Evolutionary conservation across 2,888 invertebrate species (phyloP).

Genomic region (Andrena praecox): DNA sequence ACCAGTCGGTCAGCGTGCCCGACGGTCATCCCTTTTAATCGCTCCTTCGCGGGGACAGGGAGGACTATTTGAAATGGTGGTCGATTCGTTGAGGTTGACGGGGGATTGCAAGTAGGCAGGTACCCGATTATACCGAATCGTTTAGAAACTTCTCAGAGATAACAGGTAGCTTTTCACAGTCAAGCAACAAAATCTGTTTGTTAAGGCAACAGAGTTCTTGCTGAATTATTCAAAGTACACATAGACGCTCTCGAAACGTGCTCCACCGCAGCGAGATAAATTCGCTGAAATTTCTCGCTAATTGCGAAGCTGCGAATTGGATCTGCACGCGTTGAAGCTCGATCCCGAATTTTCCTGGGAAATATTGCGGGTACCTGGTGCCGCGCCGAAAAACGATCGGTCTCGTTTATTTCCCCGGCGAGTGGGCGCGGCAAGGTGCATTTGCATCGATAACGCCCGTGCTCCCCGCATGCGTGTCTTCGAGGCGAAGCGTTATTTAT

Average conservation of each 20-base stretch:
- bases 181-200: too few relatives aligned
- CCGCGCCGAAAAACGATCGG: conserved; percentile 53
- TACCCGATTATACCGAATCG: background rate
- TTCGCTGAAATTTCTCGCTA: conserved; percentile 12
- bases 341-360: conserved; percentile 9
- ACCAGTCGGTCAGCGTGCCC: conserved; percentile 22
- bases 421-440: conserved; percentile 70
- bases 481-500: conserved; percentile 72
- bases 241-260: too few relatives aligned
- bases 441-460: conserved; percentile 71
- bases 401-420: conserved; percentile 58
- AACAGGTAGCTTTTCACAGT: background rate
- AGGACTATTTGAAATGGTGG: conserved; percentile 10
- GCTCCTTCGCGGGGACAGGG: conserved; percentile 18
- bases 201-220: too few relatives aligned
- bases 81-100: background rate
- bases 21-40: conserved; percentile 39
- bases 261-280: background rate
- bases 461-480: conserved; percentile 65
- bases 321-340: background rate
- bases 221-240: too few relatives aligned
- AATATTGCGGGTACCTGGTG: conserved; percentile 9
- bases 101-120: background rate
- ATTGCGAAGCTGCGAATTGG: background rate
- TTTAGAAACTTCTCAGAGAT: background rate